Conservation (phyloP, 2,888 invertebrate genomes). For the Ditylenchus weischeri region DNA sequence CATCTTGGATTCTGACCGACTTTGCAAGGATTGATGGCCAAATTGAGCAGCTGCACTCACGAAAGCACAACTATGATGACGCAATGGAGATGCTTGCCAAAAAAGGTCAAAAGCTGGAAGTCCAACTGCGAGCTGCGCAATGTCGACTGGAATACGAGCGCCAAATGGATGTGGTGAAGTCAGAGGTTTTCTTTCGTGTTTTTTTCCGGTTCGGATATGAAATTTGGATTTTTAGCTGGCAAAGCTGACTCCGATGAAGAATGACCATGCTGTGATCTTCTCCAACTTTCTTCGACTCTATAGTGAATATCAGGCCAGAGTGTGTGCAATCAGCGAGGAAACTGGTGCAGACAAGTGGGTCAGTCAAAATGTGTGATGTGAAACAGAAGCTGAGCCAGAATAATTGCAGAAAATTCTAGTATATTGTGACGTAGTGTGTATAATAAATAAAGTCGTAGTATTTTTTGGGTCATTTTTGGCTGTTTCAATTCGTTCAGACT, state of each 20-base stretch:
- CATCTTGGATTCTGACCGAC: slow-evolving; percentile 22
- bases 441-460: no score
- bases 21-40: slow-evolving; percentile 11
- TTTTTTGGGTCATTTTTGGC: no score
- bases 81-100: no score
- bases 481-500: no score
- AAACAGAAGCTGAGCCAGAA: no score
- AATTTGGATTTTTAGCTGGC: not conserved
- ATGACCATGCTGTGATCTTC: slow-evolving; percentile 20
- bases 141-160: slow-evolving; percentile 14
- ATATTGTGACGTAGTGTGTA: no score
- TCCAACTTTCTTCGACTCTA: slow-evolving; percentile 21
- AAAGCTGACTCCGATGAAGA: slow-evolving; percentile 23
- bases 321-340: slow-evolving; percentile 18
- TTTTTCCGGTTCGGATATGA: no score
- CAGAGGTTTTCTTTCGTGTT: slow-evolving; percentile 9
- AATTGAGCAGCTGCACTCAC: slow-evolving; percentile 11
- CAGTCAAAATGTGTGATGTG: not conserved
- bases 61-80: not conserved
- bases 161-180: slow-evolving; percentile 19
- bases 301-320: slow-evolving; percentile 12
- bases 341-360: slow-evolving; percentile 12
- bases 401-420: no score
- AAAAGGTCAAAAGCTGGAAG: no score
- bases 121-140: not conserved